Percentiles rank a stretch among this genome's conserved stretches.
phyloP scores from a whole-genome alignment of 2,888 invertebrate genomes.

The Cephus runcator region DNA sequence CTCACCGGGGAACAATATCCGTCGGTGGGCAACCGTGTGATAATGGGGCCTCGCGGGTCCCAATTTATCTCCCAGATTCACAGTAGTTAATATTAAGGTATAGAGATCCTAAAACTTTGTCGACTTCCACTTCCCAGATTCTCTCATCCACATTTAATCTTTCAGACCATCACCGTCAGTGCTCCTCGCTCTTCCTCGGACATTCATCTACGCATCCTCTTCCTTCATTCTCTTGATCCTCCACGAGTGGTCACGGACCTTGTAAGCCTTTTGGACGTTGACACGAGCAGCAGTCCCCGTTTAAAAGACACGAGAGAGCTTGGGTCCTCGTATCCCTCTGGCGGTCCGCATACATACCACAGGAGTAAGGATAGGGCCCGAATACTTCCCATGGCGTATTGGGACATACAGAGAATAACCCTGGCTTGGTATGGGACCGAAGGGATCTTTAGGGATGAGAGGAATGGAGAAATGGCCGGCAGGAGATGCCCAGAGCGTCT shows the following conservation, averaged over 20 bases:
- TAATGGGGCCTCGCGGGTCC: background rate
- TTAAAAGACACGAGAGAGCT: background rate
- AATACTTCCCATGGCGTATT: background rate
- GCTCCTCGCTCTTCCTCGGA: background rate
- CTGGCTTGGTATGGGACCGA: background rate
- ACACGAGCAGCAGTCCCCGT: background rate
- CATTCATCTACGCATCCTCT: background rate
- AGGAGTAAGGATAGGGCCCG: background rate
- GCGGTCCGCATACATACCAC: background rate
- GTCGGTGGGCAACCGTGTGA: background rate
- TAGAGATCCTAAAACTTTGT: background rate
- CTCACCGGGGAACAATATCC: background rate
- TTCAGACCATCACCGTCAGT: background rate
- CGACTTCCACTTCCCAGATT: background rate
- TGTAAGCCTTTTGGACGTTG: background rate
- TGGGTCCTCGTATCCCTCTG: background rate
- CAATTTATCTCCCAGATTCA: background rate
- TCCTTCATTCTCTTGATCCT: background rate
- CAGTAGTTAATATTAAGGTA: background rate
- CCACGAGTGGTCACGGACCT: background rate
- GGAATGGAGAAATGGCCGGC: background rate
- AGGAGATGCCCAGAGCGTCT: background rate
- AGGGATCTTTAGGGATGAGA: background rate
- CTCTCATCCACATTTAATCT: background rate
- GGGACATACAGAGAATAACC: background rate